Percentiles rank a stretch among this genome's conserved stretches.
Evolutionary conservation across 2,113 vertebrate genomes (phyloP).

Genomic region (Heterotis niloticus): DNA sequence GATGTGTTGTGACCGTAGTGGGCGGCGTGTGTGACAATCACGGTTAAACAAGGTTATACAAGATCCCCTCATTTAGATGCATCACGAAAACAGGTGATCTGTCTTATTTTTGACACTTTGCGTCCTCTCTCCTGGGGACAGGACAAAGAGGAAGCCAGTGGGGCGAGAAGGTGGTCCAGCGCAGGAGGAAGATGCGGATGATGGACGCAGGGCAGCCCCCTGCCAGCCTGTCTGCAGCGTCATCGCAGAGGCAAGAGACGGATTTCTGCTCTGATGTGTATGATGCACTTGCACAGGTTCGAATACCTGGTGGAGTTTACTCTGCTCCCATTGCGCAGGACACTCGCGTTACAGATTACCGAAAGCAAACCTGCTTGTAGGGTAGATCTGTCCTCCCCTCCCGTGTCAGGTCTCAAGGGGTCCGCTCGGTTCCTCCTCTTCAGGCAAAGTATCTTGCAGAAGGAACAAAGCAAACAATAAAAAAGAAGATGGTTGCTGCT

Average conservation of each 20-base stretch:
- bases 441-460: slow-evolving; percentile 57
- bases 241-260: slow-evolving; percentile 67
- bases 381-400: slow-evolving; percentile 45
- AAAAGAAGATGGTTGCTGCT: not conserved
- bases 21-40: too few species aligned
- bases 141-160: slow-evolving; percentile 57
- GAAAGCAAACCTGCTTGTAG: slow-evolving; percentile 64
- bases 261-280: slow-evolving; percentile 20
- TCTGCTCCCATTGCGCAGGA: too few species aligned
- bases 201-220: slow-evolving; percentile 60
- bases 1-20: too few species aligned
- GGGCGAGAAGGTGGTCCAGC: slow-evolving; percentile 53
- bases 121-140: slow-evolving; percentile 34
- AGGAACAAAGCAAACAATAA: slow-evolving; percentile 22
- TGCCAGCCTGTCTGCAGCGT: slow-evolving; percentile 77
- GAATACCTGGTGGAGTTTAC: too few species aligned
- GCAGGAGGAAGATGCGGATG: slow-evolving; percentile 60
- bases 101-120: not conserved
- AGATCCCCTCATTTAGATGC: not conserved
- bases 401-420: slow-evolving; percentile 67
- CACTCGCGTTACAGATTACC: too few species aligned
- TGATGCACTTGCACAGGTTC: too few species aligned
- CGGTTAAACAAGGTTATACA: not conserved
- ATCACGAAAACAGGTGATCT: too few species aligned
- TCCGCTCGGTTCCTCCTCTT: slow-evolving; percentile 66